Evolutionary conservation across 2,797 vertebrate genomes (phyloP), one percentile per base, ranked within the genome.

Genomic region (Acanthis flammea): DNA sequence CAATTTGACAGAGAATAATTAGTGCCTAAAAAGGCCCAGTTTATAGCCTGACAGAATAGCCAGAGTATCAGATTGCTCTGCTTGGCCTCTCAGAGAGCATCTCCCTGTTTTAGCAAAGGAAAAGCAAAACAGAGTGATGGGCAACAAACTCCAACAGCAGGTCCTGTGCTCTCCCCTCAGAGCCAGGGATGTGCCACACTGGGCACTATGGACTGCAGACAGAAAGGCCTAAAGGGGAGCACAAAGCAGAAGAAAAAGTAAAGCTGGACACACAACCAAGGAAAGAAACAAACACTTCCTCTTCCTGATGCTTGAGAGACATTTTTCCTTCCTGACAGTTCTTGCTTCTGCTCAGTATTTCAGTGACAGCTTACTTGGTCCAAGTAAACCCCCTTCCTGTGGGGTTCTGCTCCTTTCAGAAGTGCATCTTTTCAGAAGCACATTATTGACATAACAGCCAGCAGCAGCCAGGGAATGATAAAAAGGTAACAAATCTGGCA

Each of bases 111-210:
- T 22, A 37, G 4, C 0, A 0, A 65, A 61, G 51, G 45, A 62
- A 39, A 21, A 37, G 18, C 42, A 19, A 1, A 3, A 14, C 2
- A 37, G 31, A 16, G 17, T 0, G 3, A 50, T 0, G 3, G 24
- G 30, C 22, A 71, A 5, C 8, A 28, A 23, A 19, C 5, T 5
- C 23, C 53, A 24, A 30, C 4, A 58, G 41, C 8, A 27, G n/a
- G 4, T 16, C 6, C 23, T 6, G 9, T 4, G 19, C 47, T 39
- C 11, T 19, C 6, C 10, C 14, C 12, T 6, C 35, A 65, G 33
- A 28, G 28, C 31, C 61, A 7, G 41, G 35, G 10, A 72, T 23
- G 24, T 72, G 24, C 28, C 28, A 7, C 5, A 0, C n/a, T 30
- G 35, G 39, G 22, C 10, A 1, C n/a, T 3, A 18, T 3, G 11